phyloP scores from a whole-genome alignment of 1,140 invertebrate species.

The Drosophila repleta region DNA sequence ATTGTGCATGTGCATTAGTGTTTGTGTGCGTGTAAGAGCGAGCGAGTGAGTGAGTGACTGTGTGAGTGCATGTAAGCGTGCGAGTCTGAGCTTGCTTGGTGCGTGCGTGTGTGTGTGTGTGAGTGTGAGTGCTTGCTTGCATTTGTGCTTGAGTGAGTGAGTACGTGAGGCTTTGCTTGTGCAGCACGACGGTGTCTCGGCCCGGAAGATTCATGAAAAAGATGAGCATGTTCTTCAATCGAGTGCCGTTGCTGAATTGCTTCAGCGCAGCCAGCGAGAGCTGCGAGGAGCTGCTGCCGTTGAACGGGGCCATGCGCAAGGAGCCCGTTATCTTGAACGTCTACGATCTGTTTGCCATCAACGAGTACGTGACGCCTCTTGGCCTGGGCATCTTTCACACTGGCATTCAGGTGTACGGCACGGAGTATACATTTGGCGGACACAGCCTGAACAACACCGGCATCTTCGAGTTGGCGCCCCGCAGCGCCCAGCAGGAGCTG shows the following conservation, averaged over 20 bases:
- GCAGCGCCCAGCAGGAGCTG: conserved; percentile 93
- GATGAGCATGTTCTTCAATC: conserved; percentile 32
- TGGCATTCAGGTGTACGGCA: conserved; percentile 96
- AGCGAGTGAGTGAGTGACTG: not conserved
- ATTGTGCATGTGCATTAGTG: not conserved
- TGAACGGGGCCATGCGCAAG: not conserved
- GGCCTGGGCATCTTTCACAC: conserved; percentile 98
- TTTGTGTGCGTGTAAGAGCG: not conserved
- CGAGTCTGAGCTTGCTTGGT: no score
- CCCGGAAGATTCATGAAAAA: not conserved
- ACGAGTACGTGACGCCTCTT: conserved; percentile 95
- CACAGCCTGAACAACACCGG: conserved; percentile 93
- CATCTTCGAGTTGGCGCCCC: conserved; percentile 97
- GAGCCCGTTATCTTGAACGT: conserved; percentile 65
- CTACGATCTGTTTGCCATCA: conserved; percentile 83
- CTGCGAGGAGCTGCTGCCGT: conserved; percentile 26
- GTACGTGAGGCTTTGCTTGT: not conserved
- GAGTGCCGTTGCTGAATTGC: conserved; percentile 30
- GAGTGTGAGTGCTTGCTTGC: not conserved
- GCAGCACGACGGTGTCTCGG: no score
- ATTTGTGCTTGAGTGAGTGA: not conserved
- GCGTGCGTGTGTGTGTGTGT: not conserved
- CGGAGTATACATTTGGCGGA: conserved; percentile 98
- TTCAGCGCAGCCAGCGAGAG: conserved; percentile 9
- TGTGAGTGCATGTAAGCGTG: not conserved